Percentiles rank a stretch among this genome's conserved stretches.
phyloP scores from a whole-genome alignment of 2,797 vertebrate genomes.

The Sebastes minor region DNA sequence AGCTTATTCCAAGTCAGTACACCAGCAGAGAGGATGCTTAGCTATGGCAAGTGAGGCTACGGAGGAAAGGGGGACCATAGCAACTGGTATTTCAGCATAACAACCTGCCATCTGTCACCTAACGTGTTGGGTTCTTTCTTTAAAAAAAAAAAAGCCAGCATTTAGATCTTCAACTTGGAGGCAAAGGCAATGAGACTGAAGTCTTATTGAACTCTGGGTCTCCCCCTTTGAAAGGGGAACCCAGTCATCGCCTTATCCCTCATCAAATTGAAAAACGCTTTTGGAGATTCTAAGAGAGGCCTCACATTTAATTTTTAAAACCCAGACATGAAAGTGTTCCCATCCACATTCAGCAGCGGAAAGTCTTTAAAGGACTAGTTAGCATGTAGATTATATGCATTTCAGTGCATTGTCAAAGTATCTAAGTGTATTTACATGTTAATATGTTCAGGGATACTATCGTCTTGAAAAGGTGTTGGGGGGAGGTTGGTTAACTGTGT shows the following conservation, averaged over 20 bases:
- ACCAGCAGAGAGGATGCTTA: constrained; percentile 60
- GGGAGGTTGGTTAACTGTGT: constrained; percentile 73
- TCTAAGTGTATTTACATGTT: constrained; percentile 86
- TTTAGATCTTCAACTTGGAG: constrained; percentile 76
- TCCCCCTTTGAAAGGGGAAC: constrained; percentile 68
- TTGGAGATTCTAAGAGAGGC: constrained; percentile 72
- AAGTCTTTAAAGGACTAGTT: constrained; percentile 83
- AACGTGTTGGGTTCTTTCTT: constrained; percentile 58
- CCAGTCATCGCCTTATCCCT: constrained; percentile 76
- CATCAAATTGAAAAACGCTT: constrained; percentile 79
- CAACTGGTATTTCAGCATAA: constrained; percentile 71
- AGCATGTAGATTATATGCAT: constrained; percentile 86
- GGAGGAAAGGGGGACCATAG: constrained; percentile 64
- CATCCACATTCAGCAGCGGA: constrained; percentile 75
- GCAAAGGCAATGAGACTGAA: constrained; percentile 76
- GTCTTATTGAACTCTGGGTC: constrained; percentile 79
- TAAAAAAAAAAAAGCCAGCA: constrained; percentile 45
- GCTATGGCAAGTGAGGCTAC: constrained; percentile 41
- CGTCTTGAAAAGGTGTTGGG: constrained; percentile 79
- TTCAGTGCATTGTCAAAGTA: constrained; percentile 79
- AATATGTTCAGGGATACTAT: constrained; percentile 80
- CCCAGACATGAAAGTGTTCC: constrained; percentile 83
- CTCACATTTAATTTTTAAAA: constrained; percentile 83
- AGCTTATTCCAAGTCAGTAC: constrained; percentile 72
- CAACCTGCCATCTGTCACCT: constrained; percentile 78